Percentiles rank a stretch among this genome's conserved stretches.
Evolutionary conservation across 2,888 invertebrate genomes (phyloP).

Genomic region (Pseudoips prasinana): DNA sequence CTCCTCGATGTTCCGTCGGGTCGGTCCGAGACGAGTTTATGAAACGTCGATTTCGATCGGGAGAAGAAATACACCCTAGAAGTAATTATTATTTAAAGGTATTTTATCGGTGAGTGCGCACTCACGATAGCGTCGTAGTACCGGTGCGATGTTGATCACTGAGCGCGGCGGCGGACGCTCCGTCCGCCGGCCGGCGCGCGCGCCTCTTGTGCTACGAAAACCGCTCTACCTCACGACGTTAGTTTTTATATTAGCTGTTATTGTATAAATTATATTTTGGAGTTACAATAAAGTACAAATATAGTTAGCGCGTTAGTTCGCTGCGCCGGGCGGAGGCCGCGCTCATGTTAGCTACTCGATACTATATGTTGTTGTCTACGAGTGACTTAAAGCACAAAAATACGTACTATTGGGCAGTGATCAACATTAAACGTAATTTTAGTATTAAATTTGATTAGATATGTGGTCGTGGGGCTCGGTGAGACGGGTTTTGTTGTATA

Average conservation of each 20-base stretch:
- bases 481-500: conserved; percentile 66
- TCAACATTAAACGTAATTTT: conserved; percentile 80
- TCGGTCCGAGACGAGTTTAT: conserved; percentile 80
- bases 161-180: conserved; percentile 33
- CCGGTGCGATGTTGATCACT: conserved; percentile 78
- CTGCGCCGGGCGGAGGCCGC: conserved; percentile 65
- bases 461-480: conserved; percentile 65
- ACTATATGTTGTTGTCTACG: conserved; percentile 75
- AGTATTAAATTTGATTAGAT: conserved; percentile 78
- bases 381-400: conserved; percentile 79
- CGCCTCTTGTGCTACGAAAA: conserved; percentile 56
- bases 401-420: conserved; percentile 82
- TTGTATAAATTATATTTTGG: conserved; percentile 78
- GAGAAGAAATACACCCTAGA: conserved; percentile 81
- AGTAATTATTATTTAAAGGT: conserved; percentile 76
- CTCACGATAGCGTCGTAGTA: conserved; percentile 73
- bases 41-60: conserved; percentile 80
- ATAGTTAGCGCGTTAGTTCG: conserved; percentile 49
- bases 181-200: conserved; percentile 23
- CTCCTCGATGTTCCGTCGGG: conserved; percentile 78
- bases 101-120: conserved; percentile 67
- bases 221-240: conserved; percentile 76
- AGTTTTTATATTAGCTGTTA: conserved; percentile 78
- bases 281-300: conserved; percentile 74
- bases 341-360: conserved; percentile 60